phyloP scores from a whole-genome alignment of 2,113 vertebrate species.

The Etheostoma cragini region DNA sequence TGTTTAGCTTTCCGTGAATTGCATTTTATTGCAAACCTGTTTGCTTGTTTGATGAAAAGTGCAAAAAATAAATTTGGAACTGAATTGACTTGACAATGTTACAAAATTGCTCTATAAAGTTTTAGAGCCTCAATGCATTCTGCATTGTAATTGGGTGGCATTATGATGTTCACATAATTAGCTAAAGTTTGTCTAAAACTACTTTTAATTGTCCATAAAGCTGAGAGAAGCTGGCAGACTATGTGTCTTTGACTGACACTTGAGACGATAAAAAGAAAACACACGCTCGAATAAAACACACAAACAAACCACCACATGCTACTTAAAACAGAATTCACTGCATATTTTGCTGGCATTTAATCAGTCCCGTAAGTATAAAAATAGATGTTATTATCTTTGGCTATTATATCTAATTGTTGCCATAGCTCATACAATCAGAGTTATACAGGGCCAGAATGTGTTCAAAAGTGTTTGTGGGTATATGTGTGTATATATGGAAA shows the following conservation, averaged over 20 bases:
- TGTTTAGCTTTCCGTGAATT: constrained; percentile 14
- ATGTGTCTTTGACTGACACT: constrained; percentile 47
- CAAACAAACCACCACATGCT: constrained; percentile 60
- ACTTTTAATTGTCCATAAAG: constrained; percentile 40
- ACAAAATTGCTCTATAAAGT: constrained; percentile 21
- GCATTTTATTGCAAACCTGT: constrained; percentile 38
- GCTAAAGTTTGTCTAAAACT: constrained; percentile 14
- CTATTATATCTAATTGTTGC: constrained; percentile 74
- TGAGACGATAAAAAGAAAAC: constrained; percentile 63
- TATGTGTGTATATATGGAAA: constrained; percentile 9
- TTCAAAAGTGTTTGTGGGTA: constrained; percentile 31
- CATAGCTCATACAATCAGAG: constrained; percentile 63
- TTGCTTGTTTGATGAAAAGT: constrained; percentile 10
- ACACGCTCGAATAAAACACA: constrained; percentile 49
- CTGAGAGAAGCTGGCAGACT: constrained; percentile 15
- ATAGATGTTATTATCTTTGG: constrained; percentile 69
- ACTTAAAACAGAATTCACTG: constrained; percentile 59
- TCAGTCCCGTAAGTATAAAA: constrained; percentile 66
- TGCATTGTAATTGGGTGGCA: not conserved
- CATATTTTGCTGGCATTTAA: constrained; percentile 66
- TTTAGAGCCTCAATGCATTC: not conserved
- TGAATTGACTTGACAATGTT: constrained; percentile 26
- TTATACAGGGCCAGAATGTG: constrained; percentile 31
- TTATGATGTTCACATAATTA: constrained; percentile 32
- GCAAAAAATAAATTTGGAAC: constrained; percentile 23